Evolutionary conservation across 1,140 invertebrate genomes (phyloP).

Genomic region (Magallana ariakensis): DNA sequence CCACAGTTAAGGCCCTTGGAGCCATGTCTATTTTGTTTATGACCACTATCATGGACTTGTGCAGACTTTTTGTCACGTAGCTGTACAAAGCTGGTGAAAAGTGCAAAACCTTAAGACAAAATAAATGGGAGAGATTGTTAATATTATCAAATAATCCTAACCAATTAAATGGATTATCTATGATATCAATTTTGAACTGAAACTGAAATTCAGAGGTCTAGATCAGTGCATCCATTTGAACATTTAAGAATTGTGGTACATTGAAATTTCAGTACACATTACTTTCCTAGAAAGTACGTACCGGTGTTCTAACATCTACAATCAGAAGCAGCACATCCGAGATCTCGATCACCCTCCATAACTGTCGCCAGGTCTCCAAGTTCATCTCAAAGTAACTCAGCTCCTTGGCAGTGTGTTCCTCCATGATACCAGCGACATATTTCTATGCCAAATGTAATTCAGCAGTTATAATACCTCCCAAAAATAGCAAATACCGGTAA

Average conservation of each 20-base stretch:
- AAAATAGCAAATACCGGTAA: too few species aligned
- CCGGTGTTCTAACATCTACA: constrained; percentile 91
- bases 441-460: constrained; percentile 77
- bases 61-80: constrained; percentile 86
- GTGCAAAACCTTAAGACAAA: constrained; percentile 81
- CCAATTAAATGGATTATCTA: too few species aligned
- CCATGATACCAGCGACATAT: constrained; percentile 83
- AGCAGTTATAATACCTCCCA: constrained; percentile 73
- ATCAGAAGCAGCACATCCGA: constrained; percentile 92
- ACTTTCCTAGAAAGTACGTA: constrained; percentile 79
- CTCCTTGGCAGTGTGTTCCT: constrained; percentile 78
- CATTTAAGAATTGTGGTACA: too few species aligned
- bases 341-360: constrained; percentile 95
- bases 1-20: constrained; percentile 88
- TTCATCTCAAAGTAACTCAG: constrained; percentile 93
- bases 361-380: constrained; percentile 94
- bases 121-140: neutral
- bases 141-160: neutral
- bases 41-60: constrained; percentile 91
- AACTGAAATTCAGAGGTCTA: too few species aligned
- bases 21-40: constrained; percentile 96
- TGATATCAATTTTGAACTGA: too few species aligned
- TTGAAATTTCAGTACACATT: too few species aligned
- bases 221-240: too few species aligned
- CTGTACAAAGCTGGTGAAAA: constrained; percentile 94